Evolutionary conservation across 2,888 invertebrate genomes (phyloP).

Genomic region (Sthenelais limicola): DNA sequence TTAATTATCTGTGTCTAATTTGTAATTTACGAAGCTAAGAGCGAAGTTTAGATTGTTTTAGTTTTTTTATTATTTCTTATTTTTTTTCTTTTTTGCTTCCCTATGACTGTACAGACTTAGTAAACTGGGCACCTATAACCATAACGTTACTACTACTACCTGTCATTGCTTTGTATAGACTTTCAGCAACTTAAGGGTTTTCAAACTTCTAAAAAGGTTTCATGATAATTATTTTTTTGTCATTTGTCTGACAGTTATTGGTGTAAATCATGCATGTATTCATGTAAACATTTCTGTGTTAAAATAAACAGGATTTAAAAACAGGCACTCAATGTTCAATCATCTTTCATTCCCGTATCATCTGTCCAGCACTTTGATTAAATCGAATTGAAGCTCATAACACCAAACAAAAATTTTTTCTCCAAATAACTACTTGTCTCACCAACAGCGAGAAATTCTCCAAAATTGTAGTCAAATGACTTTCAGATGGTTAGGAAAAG

Average conservation of each 20-base stretch:
- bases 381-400: too few species aligned
- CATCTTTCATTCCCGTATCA: too few species aligned
- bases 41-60: slow-evolving; percentile 16
- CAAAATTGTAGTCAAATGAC: too few species aligned
- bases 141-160: slow-evolving; percentile 39
- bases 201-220: slow-evolving; percentile 49
- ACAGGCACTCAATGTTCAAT: too few species aligned
- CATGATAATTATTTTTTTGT: slow-evolving; percentile 60
- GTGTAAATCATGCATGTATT: slow-evolving; percentile 53
- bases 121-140: slow-evolving; percentile 40
- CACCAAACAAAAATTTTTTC: too few species aligned
- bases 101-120: slow-evolving; percentile 38
- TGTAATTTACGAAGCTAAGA: slow-evolving; percentile 36
- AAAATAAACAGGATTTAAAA: slow-evolving; percentile 46
- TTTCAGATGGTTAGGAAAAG: too few species aligned
- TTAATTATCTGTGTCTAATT: slow-evolving; percentile 27
- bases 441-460: too few species aligned
- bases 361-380: too few species aligned
- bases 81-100: too few species aligned
- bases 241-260: slow-evolving; percentile 60
- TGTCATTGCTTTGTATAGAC: slow-evolving; percentile 47
- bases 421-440: too few species aligned
- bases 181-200: slow-evolving; percentile 46
- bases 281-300: slow-evolving; percentile 53
- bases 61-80: too few species aligned